Evolutionary conservation across 1,140 invertebrate species (phyloP).

Genomic region (Eulimnadia texana): DNA sequence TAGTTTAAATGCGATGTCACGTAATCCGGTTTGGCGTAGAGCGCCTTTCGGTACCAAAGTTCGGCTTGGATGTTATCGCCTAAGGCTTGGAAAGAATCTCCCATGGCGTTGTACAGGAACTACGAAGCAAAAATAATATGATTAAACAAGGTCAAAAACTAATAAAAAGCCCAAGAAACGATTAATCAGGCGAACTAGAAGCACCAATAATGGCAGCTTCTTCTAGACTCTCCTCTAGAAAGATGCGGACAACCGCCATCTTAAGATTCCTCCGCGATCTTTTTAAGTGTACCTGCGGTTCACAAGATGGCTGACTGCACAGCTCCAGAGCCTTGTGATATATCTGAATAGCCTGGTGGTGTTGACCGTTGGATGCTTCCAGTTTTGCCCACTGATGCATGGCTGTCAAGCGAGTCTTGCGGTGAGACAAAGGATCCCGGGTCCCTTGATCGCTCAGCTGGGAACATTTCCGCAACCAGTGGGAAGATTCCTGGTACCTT

Average conservation of each 20-base stretch:
- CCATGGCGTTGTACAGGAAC: neutral
- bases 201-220: no score
- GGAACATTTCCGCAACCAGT: slow-evolving; percentile 6
- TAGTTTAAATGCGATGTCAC: slow-evolving; percentile 13
- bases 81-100: neutral
- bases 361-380: slow-evolving; percentile 5
- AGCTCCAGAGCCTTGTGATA: slow-evolving; percentile 1
- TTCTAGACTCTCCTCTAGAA: no score
- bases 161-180: neutral
- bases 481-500: neutral
- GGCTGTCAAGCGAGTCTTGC: slow-evolving; percentile 2
- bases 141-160: neutral
- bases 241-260: no score
- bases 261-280: no score
- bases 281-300: neutral
- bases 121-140: neutral
- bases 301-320: neutral
- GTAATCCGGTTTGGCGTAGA: slow-evolving; percentile 2
- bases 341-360: neutral
- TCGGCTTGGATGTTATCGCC: neutral
- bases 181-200: neutral
- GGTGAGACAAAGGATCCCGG: slow-evolving; percentile 11
- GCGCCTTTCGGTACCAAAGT: neutral
- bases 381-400: slow-evolving; percentile 7
- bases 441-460: slow-evolving; percentile 8